Base-by-base conservation (phyloP, 1,140 invertebrate genomes). In the Drosophila kurseongensis region DNA sequence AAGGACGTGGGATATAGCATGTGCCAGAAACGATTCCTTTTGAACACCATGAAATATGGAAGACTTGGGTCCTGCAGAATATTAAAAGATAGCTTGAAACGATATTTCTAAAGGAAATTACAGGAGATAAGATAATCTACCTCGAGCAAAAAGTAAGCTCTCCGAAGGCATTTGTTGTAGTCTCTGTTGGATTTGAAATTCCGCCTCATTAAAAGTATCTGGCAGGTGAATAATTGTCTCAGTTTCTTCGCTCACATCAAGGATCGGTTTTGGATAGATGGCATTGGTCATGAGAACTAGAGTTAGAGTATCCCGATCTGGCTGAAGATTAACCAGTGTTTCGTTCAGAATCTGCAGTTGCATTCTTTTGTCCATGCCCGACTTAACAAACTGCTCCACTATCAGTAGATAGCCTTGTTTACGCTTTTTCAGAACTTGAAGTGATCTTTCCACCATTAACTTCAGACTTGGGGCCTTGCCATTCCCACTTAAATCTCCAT, bases 1-100 rank as follows among this genome's bases (percentile, higher is more conserved):
- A 0, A 91, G 56, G 3, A 76, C 82, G 65, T 81, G 75, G 10
- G 89, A 48, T 0, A 91, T 9, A 6, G 80, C 75, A 16, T 88
- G 89, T 0, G 89, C 71, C 58, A 91, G 45, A 6, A 88, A 91
- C 23, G 77, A 91, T 23, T 89, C 85, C 4, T 84, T 76, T 38
- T 57, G 85, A 0, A 91, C 57, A 0, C 90, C 82, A 32, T 67
- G 73, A 35, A 91, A 85, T 2, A 91, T 47, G 7, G 68, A 42
- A 5, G 90, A 78, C 7, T 75, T 80, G 12, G 85, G 90, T 5
- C 89, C 90, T 80, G 44, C 2, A 32, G 1, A 41, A 32, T 18
- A 12, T 14, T 12, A n/a, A 0, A 65, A 48, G n/a, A 16, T 29
- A 27, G 16, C 27, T 12, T 2, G 0, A n/a, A 1, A 2, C 12